Base-by-base conservation (phyloP, 2,113 vertebrate species). In the Xenopus borealis region DNA sequence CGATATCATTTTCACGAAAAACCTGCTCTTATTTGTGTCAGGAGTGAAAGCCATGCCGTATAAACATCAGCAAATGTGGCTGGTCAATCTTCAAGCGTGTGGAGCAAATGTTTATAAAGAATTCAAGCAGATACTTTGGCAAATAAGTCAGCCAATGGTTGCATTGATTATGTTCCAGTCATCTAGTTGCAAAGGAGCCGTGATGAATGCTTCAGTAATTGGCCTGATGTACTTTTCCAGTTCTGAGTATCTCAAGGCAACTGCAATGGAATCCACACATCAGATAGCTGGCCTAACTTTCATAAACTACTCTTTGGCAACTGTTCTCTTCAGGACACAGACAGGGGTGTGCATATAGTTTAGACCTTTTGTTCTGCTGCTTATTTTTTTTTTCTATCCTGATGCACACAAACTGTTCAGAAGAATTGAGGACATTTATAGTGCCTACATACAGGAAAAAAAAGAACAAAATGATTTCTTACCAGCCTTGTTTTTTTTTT, bases 121-220 rank as follows among this genome's bases (percentile, higher is more conserved):
- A 27, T 14, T 4, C 27, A 68, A 46, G 0, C 9, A 16, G 67
- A 19, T 67, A 59, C 65, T 75, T 63, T 46, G 72, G 65, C 72
- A 52, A 6, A 3, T 40, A 40, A 7, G 33, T 40, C 3, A 3
- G 2, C 23, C 33, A 6, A 59, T 10, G 18, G 17, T 50, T 12
- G 3, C 47, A 50, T 50, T 50, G 14, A 50, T 10, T 50, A 50
- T 50, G 47, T 50, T 12, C 27, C 20, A 19, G 47, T 40, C 33
- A 40, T 40, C 8, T 40, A 40, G 33, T 7, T 7, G 70, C 20
- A 63, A 63, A 72, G 45, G 20, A 63, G 8, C 47, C 58, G 13
- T 17, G 12, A 53, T 1, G 8, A 40, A 40, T 40, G 33, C 33
- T 9, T 40, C 33, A 20, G 10, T 30, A 18, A 7, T 33, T 27